Conservation (phyloP, 2,888 invertebrate species). For the Ophion ellenae region DNA sequence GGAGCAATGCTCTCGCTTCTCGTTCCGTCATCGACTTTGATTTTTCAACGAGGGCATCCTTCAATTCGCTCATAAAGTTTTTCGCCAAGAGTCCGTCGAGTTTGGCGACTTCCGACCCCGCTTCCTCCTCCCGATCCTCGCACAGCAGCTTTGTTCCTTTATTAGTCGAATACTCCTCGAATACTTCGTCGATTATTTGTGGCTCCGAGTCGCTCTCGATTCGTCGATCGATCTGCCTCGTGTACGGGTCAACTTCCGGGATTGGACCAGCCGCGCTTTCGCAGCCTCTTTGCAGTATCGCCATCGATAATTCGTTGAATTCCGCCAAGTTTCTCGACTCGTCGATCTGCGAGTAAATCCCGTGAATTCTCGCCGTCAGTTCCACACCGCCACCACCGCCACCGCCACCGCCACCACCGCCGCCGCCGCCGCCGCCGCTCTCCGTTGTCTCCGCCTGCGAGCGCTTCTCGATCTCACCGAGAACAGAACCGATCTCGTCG, state of each 20-base stretch:
- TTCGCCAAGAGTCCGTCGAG: slow-evolving; percentile 77
- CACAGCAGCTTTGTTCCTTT: slow-evolving; percentile 77
- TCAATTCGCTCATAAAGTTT: slow-evolving; percentile 81
- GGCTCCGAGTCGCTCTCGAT: slow-evolving; percentile 74
- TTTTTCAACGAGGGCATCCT: slow-evolving; percentile 80
- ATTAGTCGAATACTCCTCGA: slow-evolving; percentile 81
- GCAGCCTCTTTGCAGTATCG: slow-evolving; percentile 44
- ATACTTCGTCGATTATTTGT: slow-evolving; percentile 81
- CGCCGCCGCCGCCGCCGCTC: background rate
- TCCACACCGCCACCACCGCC: slow-evolving; percentile 33
- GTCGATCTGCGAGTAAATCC: slow-evolving; percentile 76
- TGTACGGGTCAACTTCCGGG: slow-evolving; percentile 2
- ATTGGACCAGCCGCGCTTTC: background rate
- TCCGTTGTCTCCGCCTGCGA: slow-evolving; percentile 62
- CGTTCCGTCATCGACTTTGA: slow-evolving; percentile 79
- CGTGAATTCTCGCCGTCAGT: slow-evolving; percentile 70
- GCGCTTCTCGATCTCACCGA: slow-evolving; percentile 75
- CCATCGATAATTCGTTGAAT: slow-evolving; percentile 76
- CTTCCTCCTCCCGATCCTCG: slow-evolving; percentile 72
- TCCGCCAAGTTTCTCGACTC: slow-evolving; percentile 78
- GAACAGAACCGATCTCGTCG: slow-evolving; percentile 72
- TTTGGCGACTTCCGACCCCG: slow-evolving; percentile 70
- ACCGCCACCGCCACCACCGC: background rate
- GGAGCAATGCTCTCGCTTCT: slow-evolving; percentile 78
- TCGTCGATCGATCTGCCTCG: slow-evolving; percentile 51